These are phyloP conservation scores for Enteromius anoplus DNA, from an alignment of 2,797 vertebrate species.

Conservation along the genomic window DNA sequence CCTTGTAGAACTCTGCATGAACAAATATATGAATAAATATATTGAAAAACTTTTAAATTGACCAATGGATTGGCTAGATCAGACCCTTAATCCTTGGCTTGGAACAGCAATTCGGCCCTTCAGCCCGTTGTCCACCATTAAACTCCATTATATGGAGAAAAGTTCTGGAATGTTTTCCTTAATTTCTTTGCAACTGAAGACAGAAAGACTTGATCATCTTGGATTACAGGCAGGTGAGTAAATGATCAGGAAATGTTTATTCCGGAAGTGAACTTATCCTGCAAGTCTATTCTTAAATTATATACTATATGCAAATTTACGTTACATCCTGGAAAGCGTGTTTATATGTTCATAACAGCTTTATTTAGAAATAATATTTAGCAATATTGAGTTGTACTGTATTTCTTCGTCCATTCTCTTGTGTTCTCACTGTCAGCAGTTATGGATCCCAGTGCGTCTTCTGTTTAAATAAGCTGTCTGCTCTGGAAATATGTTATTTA, in stretches of 20 bases:
- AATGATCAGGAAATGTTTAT: not conserved
- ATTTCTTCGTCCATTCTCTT: not conserved
- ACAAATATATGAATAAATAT: too few species aligned
- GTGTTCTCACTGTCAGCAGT: not conserved
- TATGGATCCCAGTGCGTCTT: not conserved
- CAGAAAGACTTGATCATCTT: too few species aligned
- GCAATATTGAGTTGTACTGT: not conserved
- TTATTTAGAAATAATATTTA: not conserved
- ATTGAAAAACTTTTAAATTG: not conserved
- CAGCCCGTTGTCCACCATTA: not conserved
- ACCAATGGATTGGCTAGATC: not conserved
- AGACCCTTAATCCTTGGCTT: not conserved
- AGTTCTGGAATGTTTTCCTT: not conserved
- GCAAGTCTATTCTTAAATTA: not conserved
- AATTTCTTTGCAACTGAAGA: not conserved
- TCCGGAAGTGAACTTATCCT: not conserved
- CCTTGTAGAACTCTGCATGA: too few species aligned
- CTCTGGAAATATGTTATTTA: conserved; percentile 45
- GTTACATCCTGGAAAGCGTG: not conserved
- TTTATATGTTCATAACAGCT: not conserved
- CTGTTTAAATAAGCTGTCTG: conserved; percentile 49
- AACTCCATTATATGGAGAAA: not conserved
- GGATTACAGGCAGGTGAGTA: not conserved
- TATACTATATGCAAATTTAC: not conserved
- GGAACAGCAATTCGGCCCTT: not conserved